A percentile compares a stretch with the other conserved stretches of the same genome.
Evolutionary conservation across 2,797 vertebrate genomes (phyloP).

Genomic region (Pygocentrus nattereri): DNA sequence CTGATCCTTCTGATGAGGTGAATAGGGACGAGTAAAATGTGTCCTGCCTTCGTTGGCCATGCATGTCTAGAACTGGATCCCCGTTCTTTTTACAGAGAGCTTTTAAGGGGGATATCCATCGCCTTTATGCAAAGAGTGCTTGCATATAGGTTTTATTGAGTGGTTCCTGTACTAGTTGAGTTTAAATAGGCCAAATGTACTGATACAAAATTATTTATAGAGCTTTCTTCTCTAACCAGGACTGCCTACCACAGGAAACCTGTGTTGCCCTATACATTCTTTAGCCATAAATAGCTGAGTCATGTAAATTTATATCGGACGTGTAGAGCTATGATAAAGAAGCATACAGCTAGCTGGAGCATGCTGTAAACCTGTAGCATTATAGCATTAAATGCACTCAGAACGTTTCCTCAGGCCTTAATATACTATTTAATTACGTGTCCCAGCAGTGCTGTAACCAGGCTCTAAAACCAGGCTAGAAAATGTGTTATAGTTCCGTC

Average conservation of each 20-base stretch:
- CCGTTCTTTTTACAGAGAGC: slow-evolving; percentile 20
- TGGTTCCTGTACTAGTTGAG: slow-evolving; percentile 34
- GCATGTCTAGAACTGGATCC: neutral
- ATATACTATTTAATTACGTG: slow-evolving; percentile 32
- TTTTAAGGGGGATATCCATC: slow-evolving; percentile 24
- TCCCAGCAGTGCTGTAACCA: slow-evolving; percentile 12
- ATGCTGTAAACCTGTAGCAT: slow-evolving; percentile 22
- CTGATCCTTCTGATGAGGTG: slow-evolving; percentile 17
- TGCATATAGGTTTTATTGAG: slow-evolving; percentile 38
- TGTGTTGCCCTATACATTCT: neutral
- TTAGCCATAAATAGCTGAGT: slow-evolving; percentile 1
- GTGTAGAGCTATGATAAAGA: neutral
- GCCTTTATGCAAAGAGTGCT: slow-evolving; percentile 36
- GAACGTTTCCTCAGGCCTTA: slow-evolving; percentile 21
- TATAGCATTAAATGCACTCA: neutral
- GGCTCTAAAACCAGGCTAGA: neutral
- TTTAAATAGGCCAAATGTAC: slow-evolving; percentile 20
- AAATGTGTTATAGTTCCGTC: slow-evolving; percentile 24
- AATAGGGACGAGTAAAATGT: neutral
- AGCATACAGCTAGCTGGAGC: neutral
- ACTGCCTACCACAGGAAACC: neutral
- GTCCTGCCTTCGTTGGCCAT: neutral
- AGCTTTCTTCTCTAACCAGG: slow-evolving; percentile 11
- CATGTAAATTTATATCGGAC: slow-evolving; percentile 17
- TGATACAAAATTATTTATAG: slow-evolving; percentile 35